Percentiles rank a stretch among this genome's conserved stretches.
phyloP scores from a whole-genome alignment of 30 jellyfish, hydroid and myxozoan species.

The Turritopsis dohrnii region DNA sequence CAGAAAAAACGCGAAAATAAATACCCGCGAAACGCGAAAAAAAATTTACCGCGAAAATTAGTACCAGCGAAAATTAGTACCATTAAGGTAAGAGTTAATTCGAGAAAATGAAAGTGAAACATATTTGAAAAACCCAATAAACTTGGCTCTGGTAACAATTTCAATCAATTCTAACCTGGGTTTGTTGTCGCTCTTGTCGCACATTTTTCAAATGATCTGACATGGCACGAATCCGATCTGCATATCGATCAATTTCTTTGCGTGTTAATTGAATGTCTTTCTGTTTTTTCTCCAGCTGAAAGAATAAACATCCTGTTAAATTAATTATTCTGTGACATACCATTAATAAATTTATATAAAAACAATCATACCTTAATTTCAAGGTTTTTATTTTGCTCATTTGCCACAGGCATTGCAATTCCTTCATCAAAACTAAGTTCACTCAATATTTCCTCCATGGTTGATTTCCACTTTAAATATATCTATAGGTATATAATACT shows the following conservation, averaged over 20 bases:
- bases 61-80: no score
- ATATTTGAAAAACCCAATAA: no score
- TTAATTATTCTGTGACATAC: neutral
- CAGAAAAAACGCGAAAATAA: no score
- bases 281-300: conserved; percentile 66
- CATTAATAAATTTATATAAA: neutral
- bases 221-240: conserved; percentile 80
- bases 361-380: conserved; percentile 65
- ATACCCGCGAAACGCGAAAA: no score
- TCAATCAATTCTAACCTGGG: conserved; percentile 86
- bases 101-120: no score
- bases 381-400: conserved; percentile 70
- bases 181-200: conserved; percentile 88
- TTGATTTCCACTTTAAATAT: conserved; percentile 1
- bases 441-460: conserved; percentile 81
- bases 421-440: conserved; percentile 91
- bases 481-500: no score
- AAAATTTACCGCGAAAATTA: no score
- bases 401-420: conserved; percentile 92
- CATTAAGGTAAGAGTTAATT: no score
- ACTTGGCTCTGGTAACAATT: no score
- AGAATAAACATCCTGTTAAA: neutral
- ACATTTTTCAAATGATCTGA: conserved; percentile 86
- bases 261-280: conserved; percentile 49
- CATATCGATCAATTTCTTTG: conserved; percentile 52